Base-by-base conservation (phyloP, 2,113 vertebrate species). In the Uria lomvia region DNA sequence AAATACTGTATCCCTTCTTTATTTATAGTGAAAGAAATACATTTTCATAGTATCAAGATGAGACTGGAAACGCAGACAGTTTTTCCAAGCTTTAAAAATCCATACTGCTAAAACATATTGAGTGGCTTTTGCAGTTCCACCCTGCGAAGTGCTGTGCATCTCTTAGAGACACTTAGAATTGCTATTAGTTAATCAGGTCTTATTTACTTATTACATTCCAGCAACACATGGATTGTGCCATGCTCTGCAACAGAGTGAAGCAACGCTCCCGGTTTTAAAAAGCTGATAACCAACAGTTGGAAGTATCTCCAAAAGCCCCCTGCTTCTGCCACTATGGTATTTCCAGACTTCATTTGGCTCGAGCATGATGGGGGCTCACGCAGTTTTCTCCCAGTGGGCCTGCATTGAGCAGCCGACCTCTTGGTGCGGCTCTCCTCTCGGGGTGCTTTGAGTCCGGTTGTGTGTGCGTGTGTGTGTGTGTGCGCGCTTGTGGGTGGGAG, bases 281-380 rank as follows among this genome's bases (percentile, higher is more conserved):
- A 62, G 29, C 26, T 74, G 75, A 52, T 34, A 70, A 60, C 8
- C 5, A 45, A 62, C 49, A 11, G 11, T 1, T 72, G 52, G 19
- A 72, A 86, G 20, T 36, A 53, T 7, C 12, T 68, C 81, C 23
- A 4, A 56, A 86, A 23, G 32, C 12, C 11, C 52, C 34, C 58
- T 79, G 20, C 27, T 85, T 74, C 55, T 72, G 26, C 17, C 19
- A 19, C 15, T 27, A 3, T 52, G 30, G 34, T 60, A 18, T 81
- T 82, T 53, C 34, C 62, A 76, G 67, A 50, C 19, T 78, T 58
- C 29, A 2, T 52, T 71, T 26, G 42, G 14, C 40, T 36, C 18
- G 12, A 40, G 40, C 7, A 30, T 0, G 0, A 19, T 24, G 24
- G n/a, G 75, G 40, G 36, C 27, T 36, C 52, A 30, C 0, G 0